These are phyloP conservation scores for Sphyrna mokarran DNA, from an alignment of 2,113 vertebrate species.

Conservation along the genomic window DNA sequence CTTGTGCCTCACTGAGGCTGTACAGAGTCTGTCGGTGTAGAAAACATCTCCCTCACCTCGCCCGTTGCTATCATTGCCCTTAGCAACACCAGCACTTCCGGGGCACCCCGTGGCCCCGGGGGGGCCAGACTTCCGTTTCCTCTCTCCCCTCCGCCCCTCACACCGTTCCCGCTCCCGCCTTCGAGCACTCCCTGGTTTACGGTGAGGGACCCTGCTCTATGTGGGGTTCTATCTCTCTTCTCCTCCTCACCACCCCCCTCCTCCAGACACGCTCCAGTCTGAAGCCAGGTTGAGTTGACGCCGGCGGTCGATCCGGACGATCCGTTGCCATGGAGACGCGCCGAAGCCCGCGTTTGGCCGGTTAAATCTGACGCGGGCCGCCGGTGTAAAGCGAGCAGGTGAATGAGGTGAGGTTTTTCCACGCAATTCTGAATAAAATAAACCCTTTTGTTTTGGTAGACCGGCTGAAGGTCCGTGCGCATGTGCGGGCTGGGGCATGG, in stretches of 20 bases:
- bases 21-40: no score
- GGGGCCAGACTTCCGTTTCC: fast-evolving
- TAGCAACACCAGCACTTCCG: neutral
- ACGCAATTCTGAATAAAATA: neutral
- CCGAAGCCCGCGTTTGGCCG: no score
- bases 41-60: neutral
- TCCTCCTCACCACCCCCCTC: no score
- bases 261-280: neutral
- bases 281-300: neutral
- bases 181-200: no score
- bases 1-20: no score
- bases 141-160: no score
- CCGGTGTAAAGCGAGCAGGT: no score
- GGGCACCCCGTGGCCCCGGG: neutral
- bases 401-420: no score
- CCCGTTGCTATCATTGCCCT: neutral
- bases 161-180: no score
- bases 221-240: no score
- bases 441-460: neutral
- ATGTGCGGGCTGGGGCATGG: neutral
- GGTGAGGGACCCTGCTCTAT: no score
- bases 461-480: neutral
- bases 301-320: neutral
- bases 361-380: neutral
- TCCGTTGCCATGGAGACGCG: neutral